Evolutionary conservation across 1,140 invertebrate genomes (phyloP), one percentile per base, ranked within the genome.

Genomic region (Meloidogyne exigua): DNA sequence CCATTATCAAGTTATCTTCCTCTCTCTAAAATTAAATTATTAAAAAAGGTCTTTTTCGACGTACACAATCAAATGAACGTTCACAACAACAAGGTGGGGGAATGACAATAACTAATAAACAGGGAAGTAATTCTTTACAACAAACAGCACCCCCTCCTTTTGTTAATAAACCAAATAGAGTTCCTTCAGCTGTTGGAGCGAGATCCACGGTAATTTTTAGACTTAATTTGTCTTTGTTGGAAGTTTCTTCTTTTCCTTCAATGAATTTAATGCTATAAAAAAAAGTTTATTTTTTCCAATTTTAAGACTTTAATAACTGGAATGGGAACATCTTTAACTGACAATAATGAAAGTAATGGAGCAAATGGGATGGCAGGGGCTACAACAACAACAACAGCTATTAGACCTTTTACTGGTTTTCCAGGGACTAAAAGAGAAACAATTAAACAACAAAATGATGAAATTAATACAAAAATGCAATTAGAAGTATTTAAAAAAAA

Each of bases 1-100:
- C 75, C 75, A 15, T 71, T 76, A 42, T 75, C 75, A n/a, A 76
- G 75, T 76, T 26, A 4, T 39, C 44, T n/a, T 21, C 1, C 10
- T 44, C 3, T 13, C 9, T 71, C 3, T 15, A 62, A 7, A 49
- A 13, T 32, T 32, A 32, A 32, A 32, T 28, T 32, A 0, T 49
- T 25, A 75, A 25, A 42, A 26, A 68, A 71, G 75, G 75, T 32
- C 15, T 76, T 18, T 68, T 76, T 44, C 67, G 66, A 42, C 42
- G 42, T 63, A 65, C 42, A 9, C 49, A 73, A 39, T 39, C 36
- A 23, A 25, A 68, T 21, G 32, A 13, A 13, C 67, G 67, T 44
- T 21, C 64, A 32, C 32, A 65, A 73, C 62, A 12, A 36, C 15
- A 18, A 21, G 13, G 63, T 36, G 44, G 21, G 21, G n/a, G 36